Base-by-base conservation (phyloP, 37 sponge, comb jelly and placozoan genomes). In the Eunapius fragilis region DNA sequence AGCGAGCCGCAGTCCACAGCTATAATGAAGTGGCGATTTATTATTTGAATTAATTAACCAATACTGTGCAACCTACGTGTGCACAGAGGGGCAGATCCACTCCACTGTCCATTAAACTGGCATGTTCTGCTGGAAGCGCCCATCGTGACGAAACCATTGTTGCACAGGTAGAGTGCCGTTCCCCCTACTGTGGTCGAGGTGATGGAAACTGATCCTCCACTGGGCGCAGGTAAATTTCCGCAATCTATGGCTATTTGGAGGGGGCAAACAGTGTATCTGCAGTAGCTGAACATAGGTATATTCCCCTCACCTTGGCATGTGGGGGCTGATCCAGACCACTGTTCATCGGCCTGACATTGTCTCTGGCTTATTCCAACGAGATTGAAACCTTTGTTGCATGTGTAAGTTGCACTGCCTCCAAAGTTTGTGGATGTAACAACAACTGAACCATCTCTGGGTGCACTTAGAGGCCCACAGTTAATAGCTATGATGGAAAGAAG, bases 281-380 rank as follows among this genome's bases (percentile, higher is more conserved):
- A 45, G n/a, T n/a, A n/a, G n/a, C n/a, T n/a, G n/a, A n/a, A n/a
- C n/a, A n/a, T n/a, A n/a, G n/a, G n/a, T n/a, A 45, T 45, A 45
- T 45, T 45, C n/a, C n/a, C n/a, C n/a, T 83, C 82, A 93, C 93
- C 47, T 74, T 36, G 25, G 34, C 94, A 94, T 10, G 28, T 0
- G 28, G 94, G 90, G 27, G 67, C 82, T 38, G 58, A 13, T 25
- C 89, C 89, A 47, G 89, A 88, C 94, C 94, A 94, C 22, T 49
- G 25, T 31, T 82, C 91, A 86, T 80, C 74, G 6, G 68, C 69
- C 41, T 82, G 80, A 34, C 94, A 94, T 5, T 19, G 72, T 24
- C 91, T 76, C 0, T 19, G 24, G 0, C 27, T 25, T 19, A 25
- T 24, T 38, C 94, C 94, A 27, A 36, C 86, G 13, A 91, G 50